These are phyloP conservation scores for Dermochelys coriacea DNA, from an alignment of 2,797 vertebrate genomes.

Conservation along the genomic window DNA sequence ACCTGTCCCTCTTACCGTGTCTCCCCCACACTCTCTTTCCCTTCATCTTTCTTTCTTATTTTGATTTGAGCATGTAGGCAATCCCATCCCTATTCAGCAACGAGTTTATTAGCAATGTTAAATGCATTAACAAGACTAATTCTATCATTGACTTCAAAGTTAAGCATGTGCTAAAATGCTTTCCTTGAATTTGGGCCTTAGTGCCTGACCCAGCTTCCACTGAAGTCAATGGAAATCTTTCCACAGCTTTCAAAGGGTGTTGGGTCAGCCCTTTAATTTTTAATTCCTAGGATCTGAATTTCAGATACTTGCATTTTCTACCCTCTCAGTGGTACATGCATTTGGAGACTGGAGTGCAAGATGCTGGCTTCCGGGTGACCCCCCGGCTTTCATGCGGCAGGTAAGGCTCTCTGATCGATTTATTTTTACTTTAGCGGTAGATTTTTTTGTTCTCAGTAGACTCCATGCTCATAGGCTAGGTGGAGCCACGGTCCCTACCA, in stretches of 20 bases:
- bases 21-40: background rate
- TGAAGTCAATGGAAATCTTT: fast-evolving
- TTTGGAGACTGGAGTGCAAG: background rate
- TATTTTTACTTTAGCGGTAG: background rate
- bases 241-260: background rate
- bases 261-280: background rate
- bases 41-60: background rate
- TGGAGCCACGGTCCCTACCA: fast-evolving
- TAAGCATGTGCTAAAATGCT: fast-evolving
- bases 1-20: background rate
- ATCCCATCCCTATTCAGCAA: background rate
- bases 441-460: background rate
- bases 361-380: background rate
- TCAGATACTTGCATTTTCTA: background rate
- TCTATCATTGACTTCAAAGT: background rate
- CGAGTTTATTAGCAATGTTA: fast-evolving
- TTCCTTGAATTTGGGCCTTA: background rate
- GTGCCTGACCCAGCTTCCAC: background rate
- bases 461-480: fast-evolving
- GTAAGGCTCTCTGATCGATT: background rate
- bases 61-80: fast-evolving
- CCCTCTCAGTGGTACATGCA: fast-evolving
- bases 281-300: background rate
- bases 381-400: background rate
- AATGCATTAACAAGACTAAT: background rate